phyloP scores from a whole-genome alignment of 30 jellyfish, hydroid and myxozoan species.

The Chrysaora quinquecirrha region DNA sequence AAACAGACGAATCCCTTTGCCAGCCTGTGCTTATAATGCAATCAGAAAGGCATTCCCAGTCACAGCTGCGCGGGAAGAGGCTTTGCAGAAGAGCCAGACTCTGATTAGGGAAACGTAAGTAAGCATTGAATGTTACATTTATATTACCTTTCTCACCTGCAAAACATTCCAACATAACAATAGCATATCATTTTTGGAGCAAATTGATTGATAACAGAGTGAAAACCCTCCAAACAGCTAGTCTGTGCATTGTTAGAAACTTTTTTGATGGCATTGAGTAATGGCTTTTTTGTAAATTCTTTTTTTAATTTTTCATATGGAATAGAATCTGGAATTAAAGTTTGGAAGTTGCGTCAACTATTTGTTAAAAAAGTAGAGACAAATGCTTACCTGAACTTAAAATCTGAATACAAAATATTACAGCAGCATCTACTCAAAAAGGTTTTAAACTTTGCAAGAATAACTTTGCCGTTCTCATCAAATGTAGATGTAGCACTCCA shows the following conservation, averaged over 20 bases:
- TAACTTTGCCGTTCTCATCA: slow-evolving; percentile 36
- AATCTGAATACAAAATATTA: too few species aligned
- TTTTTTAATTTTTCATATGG: slow-evolving; percentile 5
- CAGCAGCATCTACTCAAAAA: too few species aligned
- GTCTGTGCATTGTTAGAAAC: slow-evolving; percentile 43
- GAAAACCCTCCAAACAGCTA: slow-evolving; percentile 55
- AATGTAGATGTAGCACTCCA: slow-evolving; percentile 56
- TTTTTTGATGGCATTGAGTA: slow-evolving; percentile 25
- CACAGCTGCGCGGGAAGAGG: neutral
- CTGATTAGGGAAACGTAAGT: too few species aligned
- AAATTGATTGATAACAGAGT: slow-evolving; percentile 47
- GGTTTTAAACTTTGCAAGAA: slow-evolving; percentile 33
- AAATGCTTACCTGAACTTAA: too few species aligned
- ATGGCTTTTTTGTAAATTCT: slow-evolving; percentile 13
- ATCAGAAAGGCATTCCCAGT: slow-evolving; percentile 10
- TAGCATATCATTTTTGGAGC: slow-evolving; percentile 51
- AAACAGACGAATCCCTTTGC: slow-evolving; percentile 30
- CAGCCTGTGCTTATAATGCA: slow-evolving; percentile 47
- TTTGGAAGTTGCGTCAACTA: too few species aligned
- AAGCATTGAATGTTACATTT: too few species aligned
- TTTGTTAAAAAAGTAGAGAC: too few species aligned
- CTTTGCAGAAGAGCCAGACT: slow-evolving; percentile 12
- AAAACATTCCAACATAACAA: slow-evolving; percentile 43
- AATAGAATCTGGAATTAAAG: slow-evolving; percentile 17
- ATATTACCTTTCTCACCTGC: slow-evolving; percentile 31